Conservation (phyloP, 2,888 invertebrate genomes). For the Cyrtodaria siliqua region DNA sequence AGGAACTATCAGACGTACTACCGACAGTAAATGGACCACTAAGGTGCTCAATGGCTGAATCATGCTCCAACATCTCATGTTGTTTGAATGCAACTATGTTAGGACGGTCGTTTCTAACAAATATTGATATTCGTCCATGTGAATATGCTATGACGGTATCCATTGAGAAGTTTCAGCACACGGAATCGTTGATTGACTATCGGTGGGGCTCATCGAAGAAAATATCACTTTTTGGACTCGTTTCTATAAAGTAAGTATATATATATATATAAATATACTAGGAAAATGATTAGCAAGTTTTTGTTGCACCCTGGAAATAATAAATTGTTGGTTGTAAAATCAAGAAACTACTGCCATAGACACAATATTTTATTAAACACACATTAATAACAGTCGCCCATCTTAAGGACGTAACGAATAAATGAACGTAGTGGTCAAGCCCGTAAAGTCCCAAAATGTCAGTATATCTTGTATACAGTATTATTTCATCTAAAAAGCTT, state of each 20-base stretch:
- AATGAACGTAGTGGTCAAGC: too few relatives aligned
- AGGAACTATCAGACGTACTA: neutral
- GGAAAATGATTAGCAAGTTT: too few relatives aligned
- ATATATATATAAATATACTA: too few relatives aligned
- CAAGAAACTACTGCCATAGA: too few relatives aligned
- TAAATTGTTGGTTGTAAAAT: too few relatives aligned
- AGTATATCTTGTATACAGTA: too few relatives aligned
- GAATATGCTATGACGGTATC: slow-evolving; percentile 6
- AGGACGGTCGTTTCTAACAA: slow-evolving; percentile 25
- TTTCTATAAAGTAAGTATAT: slow-evolving; percentile 47
- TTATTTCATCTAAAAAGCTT: too few relatives aligned
- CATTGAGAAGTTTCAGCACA: slow-evolving; percentile 22
- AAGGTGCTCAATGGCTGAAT: slow-evolving; percentile 30
- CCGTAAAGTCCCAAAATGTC: too few relatives aligned
- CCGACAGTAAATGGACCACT: neutral
- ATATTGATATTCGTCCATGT: slow-evolving; percentile 28
- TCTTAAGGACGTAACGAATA: too few relatives aligned
- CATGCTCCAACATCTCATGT: slow-evolving; percentile 56
- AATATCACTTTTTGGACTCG: slow-evolving; percentile 40
- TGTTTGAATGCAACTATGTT: slow-evolving; percentile 45
- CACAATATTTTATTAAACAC: too few relatives aligned
- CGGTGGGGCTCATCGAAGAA: slow-evolving; percentile 21
- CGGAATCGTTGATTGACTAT: slow-evolving; percentile 12
- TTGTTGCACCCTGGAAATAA: too few relatives aligned
- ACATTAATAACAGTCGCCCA: too few relatives aligned